These are phyloP conservation scores for Caenorhabditis sp. DNA, from an alignment of 2,888 invertebrate genomes.

Conservation along the genomic window DNA sequence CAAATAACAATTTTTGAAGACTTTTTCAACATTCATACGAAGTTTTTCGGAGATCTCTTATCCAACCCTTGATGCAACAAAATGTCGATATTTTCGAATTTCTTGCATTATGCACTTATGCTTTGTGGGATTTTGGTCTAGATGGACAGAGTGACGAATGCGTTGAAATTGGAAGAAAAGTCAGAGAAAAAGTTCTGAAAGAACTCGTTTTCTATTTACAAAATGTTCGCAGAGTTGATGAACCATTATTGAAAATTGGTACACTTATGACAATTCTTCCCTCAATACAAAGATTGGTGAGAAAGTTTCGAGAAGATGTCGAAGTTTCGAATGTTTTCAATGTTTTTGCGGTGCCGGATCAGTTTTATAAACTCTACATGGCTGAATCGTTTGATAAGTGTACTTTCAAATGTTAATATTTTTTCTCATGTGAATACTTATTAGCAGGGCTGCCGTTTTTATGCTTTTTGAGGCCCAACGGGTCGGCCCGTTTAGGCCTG, in stretches of 20 bases:
- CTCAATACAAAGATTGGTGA: constrained; percentile 19
- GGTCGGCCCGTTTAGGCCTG: no score
- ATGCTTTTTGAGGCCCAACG: no score
- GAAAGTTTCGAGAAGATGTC: constrained; percentile 34
- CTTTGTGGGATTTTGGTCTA: constrained; percentile 38
- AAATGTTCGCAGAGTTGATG: constrained; percentile 14
- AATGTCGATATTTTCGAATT: constrained; percentile 29
- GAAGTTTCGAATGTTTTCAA: constrained; percentile 28
- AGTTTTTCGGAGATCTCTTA: constrained; percentile 11
- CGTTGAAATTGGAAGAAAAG: constrained; percentile 13
- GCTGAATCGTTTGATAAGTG: no score
- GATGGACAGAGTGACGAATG: constrained; percentile 27
- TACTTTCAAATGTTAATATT: no score
- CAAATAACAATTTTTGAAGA: constrained; percentile 15
- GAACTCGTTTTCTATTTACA: constrained; percentile 21
- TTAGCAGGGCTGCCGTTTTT: no score
- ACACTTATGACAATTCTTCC: constrained; percentile 19
- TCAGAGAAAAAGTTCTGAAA: constrained; percentile 20
- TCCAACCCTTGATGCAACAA: constrained; percentile 23
- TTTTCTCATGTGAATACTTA: not conserved
- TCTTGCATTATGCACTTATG: constrained; percentile 18
- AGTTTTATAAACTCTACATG: constrained; percentile 12
- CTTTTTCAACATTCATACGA: constrained; percentile 28
- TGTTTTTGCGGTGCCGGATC: constrained; percentile 20
- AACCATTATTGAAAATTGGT: constrained; percentile 23